phyloP scores from a whole-genome alignment of 2,113 vertebrate genomes.

The Octodon degus region DNA sequence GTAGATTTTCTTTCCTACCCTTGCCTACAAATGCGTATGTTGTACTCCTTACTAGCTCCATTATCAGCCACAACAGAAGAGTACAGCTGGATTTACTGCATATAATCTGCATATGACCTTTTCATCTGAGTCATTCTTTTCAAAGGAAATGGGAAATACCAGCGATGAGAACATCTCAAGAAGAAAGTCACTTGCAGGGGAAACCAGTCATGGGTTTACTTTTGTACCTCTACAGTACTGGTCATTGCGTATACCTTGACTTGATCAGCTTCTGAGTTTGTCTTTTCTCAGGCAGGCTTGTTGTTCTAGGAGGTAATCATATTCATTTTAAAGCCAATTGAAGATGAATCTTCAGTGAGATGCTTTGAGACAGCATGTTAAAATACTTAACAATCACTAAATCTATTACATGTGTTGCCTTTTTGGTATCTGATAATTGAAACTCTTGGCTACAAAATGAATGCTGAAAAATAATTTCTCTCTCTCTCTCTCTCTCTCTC shows the following conservation, averaged over 20 bases:
- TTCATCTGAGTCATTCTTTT: neutral
- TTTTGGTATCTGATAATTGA: neutral
- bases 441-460: slow-evolving; percentile 43
- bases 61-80: neutral
- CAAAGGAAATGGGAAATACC: neutral
- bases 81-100: fast-evolving
- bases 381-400: slow-evolving; percentile 34
- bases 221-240: neutral
- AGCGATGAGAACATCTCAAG: neutral
- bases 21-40: neutral
- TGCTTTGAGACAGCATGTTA: neutral
- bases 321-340: slow-evolving; percentile 17
- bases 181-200: neutral
- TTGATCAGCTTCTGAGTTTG: slow-evolving; percentile 10
- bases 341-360: neutral
- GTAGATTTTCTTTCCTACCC: neutral
- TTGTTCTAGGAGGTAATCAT: neutral
- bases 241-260: neutral
- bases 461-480: neutral
- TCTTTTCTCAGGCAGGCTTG: neutral
- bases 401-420: neutral
- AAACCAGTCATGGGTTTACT: neutral
- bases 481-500: neutral
- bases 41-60: neutral
- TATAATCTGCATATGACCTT: neutral